Conservation (phyloP, 2,113 vertebrate species). For the Centropus bengalensis region DNA sequence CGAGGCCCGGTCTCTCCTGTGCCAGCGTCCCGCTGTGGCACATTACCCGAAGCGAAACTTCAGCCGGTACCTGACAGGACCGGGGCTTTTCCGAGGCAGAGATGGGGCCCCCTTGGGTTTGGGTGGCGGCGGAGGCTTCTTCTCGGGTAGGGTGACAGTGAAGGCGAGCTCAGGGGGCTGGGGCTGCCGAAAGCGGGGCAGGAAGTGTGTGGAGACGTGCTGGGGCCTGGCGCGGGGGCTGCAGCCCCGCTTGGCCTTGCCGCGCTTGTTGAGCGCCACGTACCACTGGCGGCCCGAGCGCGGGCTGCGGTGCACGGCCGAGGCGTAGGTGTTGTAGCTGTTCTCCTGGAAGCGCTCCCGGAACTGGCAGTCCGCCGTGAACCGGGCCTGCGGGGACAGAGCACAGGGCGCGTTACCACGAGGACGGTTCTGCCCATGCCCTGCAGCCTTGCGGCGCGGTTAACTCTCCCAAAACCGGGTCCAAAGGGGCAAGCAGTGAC, state of each 20-base stretch:
- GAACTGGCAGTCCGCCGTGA: conserved; percentile 94
- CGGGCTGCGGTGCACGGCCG: conserved; percentile 84
- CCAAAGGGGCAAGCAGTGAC: not conserved
- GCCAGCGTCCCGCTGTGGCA: rapidly evolving
- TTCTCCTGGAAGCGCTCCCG: conserved; percentile 97
- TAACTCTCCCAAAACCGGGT: not conserved
- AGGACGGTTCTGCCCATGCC: rapidly evolving
- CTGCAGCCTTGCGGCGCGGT: rapidly evolving
- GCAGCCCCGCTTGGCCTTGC: conserved; percentile 94
- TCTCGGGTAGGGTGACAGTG: conserved; percentile 83
- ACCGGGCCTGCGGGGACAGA: conserved; percentile 76
- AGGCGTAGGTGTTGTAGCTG: conserved; percentile 98
- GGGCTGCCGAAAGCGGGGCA: conserved; percentile 83
- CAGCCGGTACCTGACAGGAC: conserved; percentile 87
- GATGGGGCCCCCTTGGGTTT: conserved; percentile 68
- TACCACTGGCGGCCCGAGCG: conserved; percentile 90
- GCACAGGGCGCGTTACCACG: rapidly evolving
- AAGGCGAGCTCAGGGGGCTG: conserved; percentile 83
- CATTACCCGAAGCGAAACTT: conserved; percentile 93
- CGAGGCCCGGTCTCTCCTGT: rapidly evolving
- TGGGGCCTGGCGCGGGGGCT: conserved; percentile 92
- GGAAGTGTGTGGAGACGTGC: conserved; percentile 93
- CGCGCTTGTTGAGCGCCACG: conserved; percentile 95
- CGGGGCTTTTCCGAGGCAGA: conserved; percentile 60
- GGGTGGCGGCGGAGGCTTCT: conserved; percentile 47